Conservation (phyloP, 2,888 invertebrate genomes). For the Drosophila trichaetosa region DNA sequence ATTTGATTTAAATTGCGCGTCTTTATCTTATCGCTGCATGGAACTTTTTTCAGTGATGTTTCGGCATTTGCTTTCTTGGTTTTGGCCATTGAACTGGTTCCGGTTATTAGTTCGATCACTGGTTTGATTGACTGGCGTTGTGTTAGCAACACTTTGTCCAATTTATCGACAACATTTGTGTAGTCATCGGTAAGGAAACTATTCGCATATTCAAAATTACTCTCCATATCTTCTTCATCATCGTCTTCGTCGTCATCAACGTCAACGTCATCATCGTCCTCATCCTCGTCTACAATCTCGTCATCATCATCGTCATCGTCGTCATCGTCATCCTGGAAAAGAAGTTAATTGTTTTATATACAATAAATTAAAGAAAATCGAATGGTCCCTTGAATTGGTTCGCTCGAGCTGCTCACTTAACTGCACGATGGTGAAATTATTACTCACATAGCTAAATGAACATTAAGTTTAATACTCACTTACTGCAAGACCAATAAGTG, state of each 20-base stretch:
- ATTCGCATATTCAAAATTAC: slow-evolving; percentile 77
- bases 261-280: slow-evolving; percentile 14
- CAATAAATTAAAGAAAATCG: background rate
- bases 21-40: slow-evolving; percentile 18
- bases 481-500: background rate
- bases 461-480: background rate
- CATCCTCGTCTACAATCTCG: background rate
- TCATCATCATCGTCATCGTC: background rate
- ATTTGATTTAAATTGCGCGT: slow-evolving; percentile 12
- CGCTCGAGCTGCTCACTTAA: background rate
- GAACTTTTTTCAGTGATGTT: slow-evolving; percentile 2
- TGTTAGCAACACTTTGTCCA: slow-evolving; percentile 68
- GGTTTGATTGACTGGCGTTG: slow-evolving; percentile 45
- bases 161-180: slow-evolving; percentile 74
- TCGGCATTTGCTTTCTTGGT: background rate
- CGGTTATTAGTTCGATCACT: slow-evolving; percentile 17
- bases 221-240: slow-evolving; percentile 70
- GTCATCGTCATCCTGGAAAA: slow-evolving; percentile 1
- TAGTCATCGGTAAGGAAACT: slow-evolving; percentile 77
- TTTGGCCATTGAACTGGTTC: background rate
- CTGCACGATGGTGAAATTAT: background rate
- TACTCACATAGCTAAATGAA: background rate
- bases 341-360: background rate
- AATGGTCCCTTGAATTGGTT: background rate
- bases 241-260: slow-evolving; percentile 69